Evolutionary conservation across 2,888 invertebrate species (phyloP).

Genomic region (Lomographa bimaculata): DNA sequence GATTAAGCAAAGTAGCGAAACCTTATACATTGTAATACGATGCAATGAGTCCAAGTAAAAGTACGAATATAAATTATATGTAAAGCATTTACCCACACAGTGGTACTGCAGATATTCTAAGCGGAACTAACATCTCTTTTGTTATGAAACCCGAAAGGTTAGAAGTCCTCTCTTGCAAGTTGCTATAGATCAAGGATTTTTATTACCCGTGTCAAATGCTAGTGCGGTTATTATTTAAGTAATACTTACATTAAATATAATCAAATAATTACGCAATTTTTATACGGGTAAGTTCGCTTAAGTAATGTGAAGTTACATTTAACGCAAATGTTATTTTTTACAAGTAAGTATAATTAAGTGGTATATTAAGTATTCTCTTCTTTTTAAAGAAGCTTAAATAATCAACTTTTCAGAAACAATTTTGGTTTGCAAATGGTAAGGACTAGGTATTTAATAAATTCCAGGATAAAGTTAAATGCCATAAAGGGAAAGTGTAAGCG

Average conservation of each 20-base stretch:
- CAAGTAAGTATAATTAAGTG: no score
- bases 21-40: slow-evolving; percentile 16
- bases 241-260: no score
- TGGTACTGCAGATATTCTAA: slow-evolving; percentile 26
- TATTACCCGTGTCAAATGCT: slow-evolving; percentile 10
- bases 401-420: no score
- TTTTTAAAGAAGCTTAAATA: no score
- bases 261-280: background rate
- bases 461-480: no score
- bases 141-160: slow-evolving; percentile 38
- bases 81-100: slow-evolving; percentile 3
- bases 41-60: slow-evolving; percentile 17
- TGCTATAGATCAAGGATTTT: slow-evolving; percentile 64
- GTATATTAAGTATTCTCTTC: no score
- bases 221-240: slow-evolving; percentile 7
- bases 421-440: no score
- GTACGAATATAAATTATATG: slow-evolving; percentile 16
- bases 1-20: slow-evolving; percentile 19
- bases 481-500: no score
- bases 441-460: no score
- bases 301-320: no score
- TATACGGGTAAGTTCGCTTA: no score
- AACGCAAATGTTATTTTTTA: no score
- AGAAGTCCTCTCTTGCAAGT: slow-evolving; percentile 27
- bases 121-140: slow-evolving; percentile 36